Evolutionary conservation across 2,888 invertebrate species (phyloP).

Genomic region (Acanthosoma haemorrhoidale): DNA sequence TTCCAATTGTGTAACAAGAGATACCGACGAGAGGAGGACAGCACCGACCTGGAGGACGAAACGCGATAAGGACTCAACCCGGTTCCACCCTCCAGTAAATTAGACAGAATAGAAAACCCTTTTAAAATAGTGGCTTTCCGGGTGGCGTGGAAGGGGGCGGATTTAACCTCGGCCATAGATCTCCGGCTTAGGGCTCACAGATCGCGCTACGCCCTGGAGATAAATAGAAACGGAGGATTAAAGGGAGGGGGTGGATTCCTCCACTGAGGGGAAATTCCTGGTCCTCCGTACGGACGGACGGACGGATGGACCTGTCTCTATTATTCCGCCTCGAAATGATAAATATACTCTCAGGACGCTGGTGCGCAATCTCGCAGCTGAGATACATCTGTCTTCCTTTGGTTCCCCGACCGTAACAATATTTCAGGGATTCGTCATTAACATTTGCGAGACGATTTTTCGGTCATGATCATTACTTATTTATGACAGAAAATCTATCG

Average conservation of each 20-base stretch:
- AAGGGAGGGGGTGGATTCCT: not conserved
- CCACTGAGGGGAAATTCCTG: not conserved
- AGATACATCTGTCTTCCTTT: too few species aligned
- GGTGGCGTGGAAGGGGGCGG: too few species aligned
- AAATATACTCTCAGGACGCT: too few species aligned
- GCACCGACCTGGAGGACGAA: not conserved
- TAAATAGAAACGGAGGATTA: slow-evolving; percentile 8
- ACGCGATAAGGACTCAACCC: not conserved
- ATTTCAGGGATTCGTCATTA: too few species aligned
- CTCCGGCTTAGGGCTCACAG: not conserved
- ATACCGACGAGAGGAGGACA: not conserved
- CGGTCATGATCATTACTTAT: too few species aligned
- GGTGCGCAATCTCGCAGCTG: too few species aligned
- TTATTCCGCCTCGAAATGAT: too few species aligned
- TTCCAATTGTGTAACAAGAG: not conserved
- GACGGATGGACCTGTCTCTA: not conserved
- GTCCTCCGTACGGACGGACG: not conserved
- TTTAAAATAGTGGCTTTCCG: slow-evolving; percentile 1
- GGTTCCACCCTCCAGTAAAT: slow-evolving; percentile 2
- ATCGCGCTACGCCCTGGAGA: not conserved
- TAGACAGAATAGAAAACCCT: slow-evolving; percentile 1
- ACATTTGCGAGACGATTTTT: too few species aligned
- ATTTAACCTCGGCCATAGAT: slow-evolving; percentile 1
- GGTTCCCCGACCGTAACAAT: too few species aligned
- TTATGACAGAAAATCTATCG: too few species aligned